These are phyloP conservation scores for Astreopora myriophthalma DNA, from an alignment of 64 coral and sea anemone species.

Conservation along the genomic window DNA sequence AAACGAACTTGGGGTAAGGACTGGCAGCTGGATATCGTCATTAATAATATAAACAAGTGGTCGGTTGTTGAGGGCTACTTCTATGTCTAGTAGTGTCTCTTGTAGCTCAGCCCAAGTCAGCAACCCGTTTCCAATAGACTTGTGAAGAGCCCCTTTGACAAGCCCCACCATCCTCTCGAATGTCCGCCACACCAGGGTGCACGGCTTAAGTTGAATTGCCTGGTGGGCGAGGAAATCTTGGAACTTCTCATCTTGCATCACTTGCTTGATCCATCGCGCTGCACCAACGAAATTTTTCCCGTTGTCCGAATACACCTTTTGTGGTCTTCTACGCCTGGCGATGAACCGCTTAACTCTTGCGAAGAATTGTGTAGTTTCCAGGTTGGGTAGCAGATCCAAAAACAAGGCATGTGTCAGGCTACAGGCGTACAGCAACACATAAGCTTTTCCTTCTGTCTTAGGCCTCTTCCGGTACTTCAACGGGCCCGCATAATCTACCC, in stretches of 20 bases:
- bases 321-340: not conserved
- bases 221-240: not conserved
- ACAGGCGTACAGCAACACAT: constrained; percentile 33
- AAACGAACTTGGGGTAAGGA: constrained; percentile 27
- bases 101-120: not conserved
- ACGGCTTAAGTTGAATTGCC: not conserved
- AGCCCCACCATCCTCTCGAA: too few relatives aligned
- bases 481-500: not conserved
- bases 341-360: constrained; percentile 43
- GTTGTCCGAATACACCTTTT: not conserved
- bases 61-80: constrained; percentile 32
- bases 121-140: not conserved
- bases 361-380: constrained; percentile 59
- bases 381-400: constrained; percentile 30
- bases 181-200: not conserved
- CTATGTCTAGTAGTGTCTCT: constrained; percentile 55
- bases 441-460: constrained; percentile 26
- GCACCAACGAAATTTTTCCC: not conserved
- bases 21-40: constrained; percentile 11
- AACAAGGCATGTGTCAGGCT: constrained; percentile 46
- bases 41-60: constrained; percentile 41
- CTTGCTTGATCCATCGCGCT: not conserved
- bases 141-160: too few relatives aligned
- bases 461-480: not conserved
- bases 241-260: not conserved